phyloP scores from a whole-genome alignment of 2,888 invertebrate genomes.

The Cantharis flavilabris region DNA sequence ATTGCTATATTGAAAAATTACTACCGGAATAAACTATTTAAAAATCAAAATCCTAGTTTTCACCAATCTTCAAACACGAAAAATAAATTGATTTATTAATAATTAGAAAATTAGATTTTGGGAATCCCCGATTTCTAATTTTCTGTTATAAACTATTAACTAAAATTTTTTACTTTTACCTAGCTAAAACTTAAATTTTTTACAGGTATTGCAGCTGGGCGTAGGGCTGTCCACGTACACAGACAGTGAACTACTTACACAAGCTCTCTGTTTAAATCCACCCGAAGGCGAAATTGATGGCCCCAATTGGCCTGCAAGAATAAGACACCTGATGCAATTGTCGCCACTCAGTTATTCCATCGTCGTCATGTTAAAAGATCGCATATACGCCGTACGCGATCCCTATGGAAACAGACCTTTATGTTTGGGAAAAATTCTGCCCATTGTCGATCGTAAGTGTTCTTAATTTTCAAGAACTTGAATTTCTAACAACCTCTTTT shows the following conservation, averaged over 20 bases:
- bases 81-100: no score
- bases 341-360: constrained; percentile 95
- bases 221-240: constrained; percentile 95
- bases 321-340: constrained; percentile 89
- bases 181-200: no score
- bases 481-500: neutral
- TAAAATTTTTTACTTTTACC: no score
- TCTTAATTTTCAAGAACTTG: neutral
- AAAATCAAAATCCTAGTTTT: no score
- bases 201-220: constrained; percentile 86
- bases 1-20: no score
- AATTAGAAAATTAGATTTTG: no score
- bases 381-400: constrained; percentile 94
- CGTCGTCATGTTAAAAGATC: constrained; percentile 90
- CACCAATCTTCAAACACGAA: no score
- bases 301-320: constrained; percentile 91
- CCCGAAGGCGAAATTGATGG: constrained; percentile 85
- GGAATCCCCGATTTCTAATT: no score
- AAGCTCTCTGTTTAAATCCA: constrained; percentile 90
- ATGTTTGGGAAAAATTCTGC: constrained; percentile 89
- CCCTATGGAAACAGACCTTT: constrained; percentile 97
- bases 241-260: constrained; percentile 96
- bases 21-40: no score
- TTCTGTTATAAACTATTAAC: no score
- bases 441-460: constrained; percentile 53